Conservation (phyloP, 2,113 vertebrate genomes). For the Apodemus speciosus region DNA sequence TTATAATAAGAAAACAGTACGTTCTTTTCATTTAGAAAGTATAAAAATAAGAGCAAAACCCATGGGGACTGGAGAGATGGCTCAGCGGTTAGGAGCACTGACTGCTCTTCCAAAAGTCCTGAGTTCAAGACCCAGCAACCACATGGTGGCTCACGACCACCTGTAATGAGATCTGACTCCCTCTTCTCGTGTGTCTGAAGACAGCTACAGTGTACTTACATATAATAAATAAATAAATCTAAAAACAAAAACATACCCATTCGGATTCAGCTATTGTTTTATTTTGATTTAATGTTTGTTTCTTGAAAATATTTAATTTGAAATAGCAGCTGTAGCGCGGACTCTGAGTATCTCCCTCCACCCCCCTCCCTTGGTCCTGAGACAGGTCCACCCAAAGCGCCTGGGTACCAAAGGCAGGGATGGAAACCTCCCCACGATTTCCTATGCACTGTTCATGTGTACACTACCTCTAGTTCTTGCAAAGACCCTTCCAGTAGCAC, state of each 20-base stretch:
- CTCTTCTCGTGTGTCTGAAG: too few species aligned
- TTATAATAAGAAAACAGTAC: not conserved
- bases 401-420: not conserved
- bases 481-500: not conserved
- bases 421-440: fast-evolving
- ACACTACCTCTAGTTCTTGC: not conserved
- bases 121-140: too few species aligned
- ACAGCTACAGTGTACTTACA: too few species aligned
- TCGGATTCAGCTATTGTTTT: not conserved
- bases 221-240: too few species aligned
- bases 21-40: slow-evolving; percentile 37
- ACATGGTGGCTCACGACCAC: too few species aligned
- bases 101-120: too few species aligned
- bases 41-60: not conserved
- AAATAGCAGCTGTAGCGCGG: not conserved
- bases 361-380: too few species aligned
- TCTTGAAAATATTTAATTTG: not conserved
- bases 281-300: not conserved
- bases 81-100: too few species aligned
- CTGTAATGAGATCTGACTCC: too few species aligned
- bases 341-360: not conserved
- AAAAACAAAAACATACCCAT: too few species aligned
- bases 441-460: not conserved
- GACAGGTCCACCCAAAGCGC: too few species aligned
- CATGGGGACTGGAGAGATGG: too few species aligned